phyloP scores from a whole-genome alignment of 2,113 vertebrate species.

The Hiodon alosoides region DNA sequence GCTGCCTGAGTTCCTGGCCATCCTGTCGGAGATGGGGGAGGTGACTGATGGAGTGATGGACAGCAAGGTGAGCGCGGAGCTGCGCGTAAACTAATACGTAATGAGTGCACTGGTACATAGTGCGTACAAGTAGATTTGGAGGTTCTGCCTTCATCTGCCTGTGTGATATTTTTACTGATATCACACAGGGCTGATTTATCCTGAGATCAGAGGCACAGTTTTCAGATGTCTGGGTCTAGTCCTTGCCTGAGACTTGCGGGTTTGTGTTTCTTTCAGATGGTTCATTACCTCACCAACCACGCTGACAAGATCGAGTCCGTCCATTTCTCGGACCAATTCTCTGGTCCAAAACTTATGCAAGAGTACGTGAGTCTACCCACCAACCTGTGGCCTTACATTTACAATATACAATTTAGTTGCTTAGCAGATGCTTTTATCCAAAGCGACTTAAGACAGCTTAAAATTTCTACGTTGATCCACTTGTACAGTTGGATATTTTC shows the following conservation, averaged over 20 bases:
- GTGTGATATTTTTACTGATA: neutral
- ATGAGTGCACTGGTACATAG: too few species aligned
- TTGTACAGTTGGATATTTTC: too few species aligned
- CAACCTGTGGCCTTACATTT: too few species aligned
- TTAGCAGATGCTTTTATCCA: too few species aligned
- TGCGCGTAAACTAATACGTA: too few species aligned
- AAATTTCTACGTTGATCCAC: too few species aligned
- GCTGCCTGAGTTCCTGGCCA: slow-evolving; percentile 84
- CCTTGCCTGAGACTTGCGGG: neutral
- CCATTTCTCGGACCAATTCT: slow-evolving; percentile 99
- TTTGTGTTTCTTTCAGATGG: slow-evolving; percentile 71
- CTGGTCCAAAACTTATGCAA: slow-evolving; percentile 99
- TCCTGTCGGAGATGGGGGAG: slow-evolving; percentile 96
- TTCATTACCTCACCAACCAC: slow-evolving; percentile 89
- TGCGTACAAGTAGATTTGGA: neutral
- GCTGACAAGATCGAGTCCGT: slow-evolving; percentile 98
- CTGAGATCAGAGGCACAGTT: neutral
- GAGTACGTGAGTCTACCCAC: slow-evolving; percentile 71
- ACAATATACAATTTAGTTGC: too few species aligned
- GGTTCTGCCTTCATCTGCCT: neutral
- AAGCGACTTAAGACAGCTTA: too few species aligned
- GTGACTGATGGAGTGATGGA: slow-evolving; percentile 98
- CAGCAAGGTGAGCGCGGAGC: slow-evolving; percentile 72
- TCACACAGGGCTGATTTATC: neutral
- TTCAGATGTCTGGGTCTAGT: neutral